These are phyloP conservation scores for Tricholaema leucomelas DNA, from an alignment of 2,113 vertebrate species.

Conservation along the genomic window DNA sequence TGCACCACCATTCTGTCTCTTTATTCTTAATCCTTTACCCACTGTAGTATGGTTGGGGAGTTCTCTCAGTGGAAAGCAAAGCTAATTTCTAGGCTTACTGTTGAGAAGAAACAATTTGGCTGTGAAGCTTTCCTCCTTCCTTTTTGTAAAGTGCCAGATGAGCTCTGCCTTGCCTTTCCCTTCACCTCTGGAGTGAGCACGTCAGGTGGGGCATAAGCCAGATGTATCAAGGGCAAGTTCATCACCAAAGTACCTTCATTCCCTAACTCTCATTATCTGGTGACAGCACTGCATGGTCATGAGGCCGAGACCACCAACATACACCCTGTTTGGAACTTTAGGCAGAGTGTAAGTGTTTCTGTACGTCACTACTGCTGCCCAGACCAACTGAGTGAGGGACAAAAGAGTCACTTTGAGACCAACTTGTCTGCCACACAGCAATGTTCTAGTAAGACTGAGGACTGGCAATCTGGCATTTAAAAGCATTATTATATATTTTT, in stretches of 20 bases:
- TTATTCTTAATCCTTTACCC: constrained; percentile 6
- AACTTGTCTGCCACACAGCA: background rate
- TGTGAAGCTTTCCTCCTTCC: background rate
- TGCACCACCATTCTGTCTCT: background rate
- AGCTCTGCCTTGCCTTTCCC: background rate
- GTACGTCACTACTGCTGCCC: background rate
- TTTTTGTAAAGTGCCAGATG: background rate
- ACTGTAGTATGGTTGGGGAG: background rate
- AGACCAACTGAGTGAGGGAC: background rate
- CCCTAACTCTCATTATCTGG: background rate
- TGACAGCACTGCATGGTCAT: background rate
- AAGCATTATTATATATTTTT: background rate
- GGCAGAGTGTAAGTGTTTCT: background rate
- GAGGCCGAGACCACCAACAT: background rate
- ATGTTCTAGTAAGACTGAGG: background rate
- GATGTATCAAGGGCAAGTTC: background rate
- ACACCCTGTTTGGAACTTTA: background rate
- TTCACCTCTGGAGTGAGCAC: rapidly evolving
- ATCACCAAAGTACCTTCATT: background rate
- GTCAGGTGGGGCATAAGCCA: background rate
- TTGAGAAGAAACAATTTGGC: background rate
- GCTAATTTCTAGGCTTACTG: background rate
- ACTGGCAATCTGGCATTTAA: background rate
- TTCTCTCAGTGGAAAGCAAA: background rate
- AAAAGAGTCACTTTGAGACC: background rate